Evolutionary conservation across 2,888 invertebrate species (phyloP), one percentile per base, ranked within the genome.

Genomic region (Heliconius erato): DNA sequence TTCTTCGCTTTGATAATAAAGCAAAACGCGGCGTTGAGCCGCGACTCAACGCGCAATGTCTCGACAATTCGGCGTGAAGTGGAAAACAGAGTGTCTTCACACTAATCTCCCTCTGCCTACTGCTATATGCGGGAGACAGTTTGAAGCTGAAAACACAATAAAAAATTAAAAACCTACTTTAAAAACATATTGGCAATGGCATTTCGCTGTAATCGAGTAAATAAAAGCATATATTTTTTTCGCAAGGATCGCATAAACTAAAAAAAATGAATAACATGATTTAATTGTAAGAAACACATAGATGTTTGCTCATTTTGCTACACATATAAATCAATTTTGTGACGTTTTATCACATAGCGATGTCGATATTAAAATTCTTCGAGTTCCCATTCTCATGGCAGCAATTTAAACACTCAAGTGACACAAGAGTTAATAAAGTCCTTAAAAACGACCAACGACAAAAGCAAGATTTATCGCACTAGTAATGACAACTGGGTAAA

Each of bases 381-480:
- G 83, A 89, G 92, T 87, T 89, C 89, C 84, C 87, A 86, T 92
- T 93, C 92, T 89, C 92, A 91, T 91, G 90, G 87, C 86, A 89
- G 88, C 89, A 89, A 90, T 90, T 91, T 90, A 94, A 94, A 93
- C 94, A 92, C 89, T 87, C 86, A 87, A 88, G 88, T 88, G 91
- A 76, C n/a, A 35, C 76, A 89, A 86, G 87, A 91, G 86, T 90
- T 95, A 95, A 95, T 95, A 93, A 94, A 94, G 94, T 93, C 93
- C 92, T 94, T 92, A 93, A 93, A 91, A 91, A 92, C 90, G 89
- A 91, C 88, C 89, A 92, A 40, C 35, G 35, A 40, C 92, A 90
- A 89, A 87, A 87, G 88, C 85, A 87, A 94, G 94, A 95, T 95
- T 95, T 95, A 95, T 95, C 91, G 88, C 91, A 84, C 77, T 88